These are phyloP conservation scores for Cyclophora albipunctata DNA, from an alignment of 2,888 invertebrate species.

Conservation along the genomic window DNA sequence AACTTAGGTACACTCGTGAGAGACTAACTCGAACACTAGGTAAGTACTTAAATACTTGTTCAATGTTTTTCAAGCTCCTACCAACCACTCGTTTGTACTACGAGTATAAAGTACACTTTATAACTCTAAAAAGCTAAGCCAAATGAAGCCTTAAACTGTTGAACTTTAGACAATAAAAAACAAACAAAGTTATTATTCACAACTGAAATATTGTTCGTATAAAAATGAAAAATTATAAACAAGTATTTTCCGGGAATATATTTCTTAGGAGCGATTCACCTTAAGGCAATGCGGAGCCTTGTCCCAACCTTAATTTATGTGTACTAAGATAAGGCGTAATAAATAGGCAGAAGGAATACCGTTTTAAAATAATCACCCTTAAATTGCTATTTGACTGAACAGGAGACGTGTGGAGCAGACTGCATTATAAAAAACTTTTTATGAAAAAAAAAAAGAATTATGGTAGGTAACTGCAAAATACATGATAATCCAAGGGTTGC, in stretches of 20 bases:
- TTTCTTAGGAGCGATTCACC: slow-evolving; percentile 12
- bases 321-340: slow-evolving; percentile 42
- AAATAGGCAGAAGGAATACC: slow-evolving; percentile 45
- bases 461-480: background rate
- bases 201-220: slow-evolving; percentile 4
- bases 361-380: slow-evolving; percentile 46
- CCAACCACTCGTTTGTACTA: no score
- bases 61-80: no score
- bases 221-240: slow-evolving; percentile 6
- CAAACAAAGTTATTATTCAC: slow-evolving; percentile 2
- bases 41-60: no score
- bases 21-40: no score
- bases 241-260: slow-evolving; percentile 7
- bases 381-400: slow-evolving; percentile 34
- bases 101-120: no score
- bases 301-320: slow-evolving; percentile 38
- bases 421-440: background rate
- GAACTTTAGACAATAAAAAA: no score
- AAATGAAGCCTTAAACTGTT: no score
- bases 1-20: no score
- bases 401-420: slow-evolving; percentile 12
- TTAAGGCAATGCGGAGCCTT: slow-evolving; percentile 24
- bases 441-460: background rate
- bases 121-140: no score
- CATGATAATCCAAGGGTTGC: no score